phyloP scores from a whole-genome alignment of 2,888 invertebrate genomes.

The Andrena minutula region DNA sequence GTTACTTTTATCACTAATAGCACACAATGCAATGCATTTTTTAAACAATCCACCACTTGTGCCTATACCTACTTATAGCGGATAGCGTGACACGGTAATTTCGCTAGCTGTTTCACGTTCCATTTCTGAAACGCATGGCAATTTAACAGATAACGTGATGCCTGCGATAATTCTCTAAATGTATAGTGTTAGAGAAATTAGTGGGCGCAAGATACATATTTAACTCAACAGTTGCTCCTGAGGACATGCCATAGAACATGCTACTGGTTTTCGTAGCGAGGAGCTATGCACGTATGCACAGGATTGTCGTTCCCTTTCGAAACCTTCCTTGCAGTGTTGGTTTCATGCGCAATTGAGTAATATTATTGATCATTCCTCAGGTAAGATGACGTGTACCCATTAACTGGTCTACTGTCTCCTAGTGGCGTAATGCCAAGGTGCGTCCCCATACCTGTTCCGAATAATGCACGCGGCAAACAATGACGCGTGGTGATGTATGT shows the following conservation, averaged over 20 bases:
- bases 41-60: no score
- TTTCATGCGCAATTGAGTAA: constrained; percentile 63
- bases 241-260: background rate
- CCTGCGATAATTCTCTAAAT: background rate
- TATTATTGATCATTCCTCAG: constrained; percentile 64
- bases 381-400: constrained; percentile 74
- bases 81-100: background rate
- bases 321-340: constrained; percentile 36
- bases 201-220: background rate
- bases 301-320: background rate
- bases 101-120: background rate
- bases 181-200: background rate
- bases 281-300: background rate
- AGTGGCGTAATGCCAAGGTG: constrained; percentile 74
- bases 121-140: background rate
- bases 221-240: background rate
- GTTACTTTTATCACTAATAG: no score
- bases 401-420: constrained; percentile 68
- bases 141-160: background rate
- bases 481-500: constrained; percentile 84
- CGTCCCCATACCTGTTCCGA: constrained; percentile 79
- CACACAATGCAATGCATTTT: no score
- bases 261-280: background rate
- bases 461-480: constrained; percentile 81
- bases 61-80: background rate